phyloP scores from a whole-genome alignment of 2,888 invertebrate genomes.

The Phorcus lineatus region DNA sequence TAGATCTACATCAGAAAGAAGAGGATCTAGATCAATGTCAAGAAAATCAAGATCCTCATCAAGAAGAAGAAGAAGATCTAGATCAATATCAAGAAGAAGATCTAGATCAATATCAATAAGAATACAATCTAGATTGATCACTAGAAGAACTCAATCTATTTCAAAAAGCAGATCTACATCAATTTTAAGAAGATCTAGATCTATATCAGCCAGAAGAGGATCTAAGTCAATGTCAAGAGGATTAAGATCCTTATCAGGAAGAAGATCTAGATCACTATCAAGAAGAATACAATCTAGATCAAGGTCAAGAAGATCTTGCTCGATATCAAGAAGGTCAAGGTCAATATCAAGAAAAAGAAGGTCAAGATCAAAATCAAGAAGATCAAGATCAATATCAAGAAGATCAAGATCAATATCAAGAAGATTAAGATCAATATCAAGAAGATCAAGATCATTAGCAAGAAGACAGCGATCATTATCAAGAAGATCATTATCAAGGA shows the following conservation, averaged over 20 bases:
- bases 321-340: neutral
- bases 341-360: neutral
- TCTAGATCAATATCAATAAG: neutral
- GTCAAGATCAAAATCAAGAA: neutral
- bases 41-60: neutral
- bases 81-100: neutral
- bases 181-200: neutral
- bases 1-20: neutral
- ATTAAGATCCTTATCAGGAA: neutral
- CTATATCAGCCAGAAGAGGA: no score
- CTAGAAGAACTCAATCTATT: neutral
- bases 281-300: neutral
- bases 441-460: no score
- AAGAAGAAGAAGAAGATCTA: neutral
- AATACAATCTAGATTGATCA: neutral
- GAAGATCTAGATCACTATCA: neutral
- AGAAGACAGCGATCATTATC: no score
- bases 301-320: neutral
- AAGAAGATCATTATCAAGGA: neutral
- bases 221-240: neutral
- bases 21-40: neutral
- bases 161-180: neutral
- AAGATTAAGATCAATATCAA: no score
- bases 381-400: neutral
- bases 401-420: neutral